Conservation (phyloP, 2,888 invertebrate genomes). For the Arrhopalites spinosus region DNA sequence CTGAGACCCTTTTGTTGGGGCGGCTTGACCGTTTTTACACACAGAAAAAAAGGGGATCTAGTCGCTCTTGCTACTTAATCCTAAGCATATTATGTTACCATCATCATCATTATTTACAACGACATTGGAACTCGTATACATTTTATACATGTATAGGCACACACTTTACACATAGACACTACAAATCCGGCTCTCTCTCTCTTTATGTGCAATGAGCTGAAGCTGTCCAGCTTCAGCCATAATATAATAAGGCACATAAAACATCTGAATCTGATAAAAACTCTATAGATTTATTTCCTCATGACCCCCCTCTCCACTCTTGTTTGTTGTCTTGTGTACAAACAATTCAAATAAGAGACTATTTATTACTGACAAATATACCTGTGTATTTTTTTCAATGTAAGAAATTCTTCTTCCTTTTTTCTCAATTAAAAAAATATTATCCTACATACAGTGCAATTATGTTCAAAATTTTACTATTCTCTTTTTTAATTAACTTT, state of each 20-base stretch:
- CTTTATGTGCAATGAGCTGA: neutral
- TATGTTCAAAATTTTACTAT: too few species aligned
- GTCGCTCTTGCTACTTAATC: slow-evolving; percentile 13
- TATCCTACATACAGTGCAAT: too few species aligned
- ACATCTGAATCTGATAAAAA: slow-evolving; percentile 4
- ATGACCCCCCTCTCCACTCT: too few species aligned
- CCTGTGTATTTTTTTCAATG: neutral
- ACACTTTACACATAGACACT: neutral
- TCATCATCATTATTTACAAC: slow-evolving; percentile 1
- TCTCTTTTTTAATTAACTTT: too few species aligned
- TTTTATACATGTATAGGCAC: neutral
- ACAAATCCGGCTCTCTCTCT: neutral
- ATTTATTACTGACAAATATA: too few species aligned
- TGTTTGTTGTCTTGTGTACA: neutral
- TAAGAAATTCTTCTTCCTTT: too few species aligned
- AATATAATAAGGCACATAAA: neutral
- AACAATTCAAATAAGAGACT: neutral
- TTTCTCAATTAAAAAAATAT: too few species aligned
- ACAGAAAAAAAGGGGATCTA: slow-evolving; percentile 9
- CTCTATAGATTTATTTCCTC: neutral
- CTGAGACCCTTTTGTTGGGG: neutral
- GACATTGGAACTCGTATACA: neutral
- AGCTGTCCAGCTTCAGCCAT: neutral
- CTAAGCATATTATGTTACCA: slow-evolving; percentile 38
- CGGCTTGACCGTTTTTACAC: slow-evolving; percentile 18